Percentiles rank a stretch among this genome's conserved stretches.
These are phyloP conservation scores for Rhizoglyphus robini DNA, from an alignment of 1,140 invertebrate genomes.

Conservation along the genomic window DNA sequence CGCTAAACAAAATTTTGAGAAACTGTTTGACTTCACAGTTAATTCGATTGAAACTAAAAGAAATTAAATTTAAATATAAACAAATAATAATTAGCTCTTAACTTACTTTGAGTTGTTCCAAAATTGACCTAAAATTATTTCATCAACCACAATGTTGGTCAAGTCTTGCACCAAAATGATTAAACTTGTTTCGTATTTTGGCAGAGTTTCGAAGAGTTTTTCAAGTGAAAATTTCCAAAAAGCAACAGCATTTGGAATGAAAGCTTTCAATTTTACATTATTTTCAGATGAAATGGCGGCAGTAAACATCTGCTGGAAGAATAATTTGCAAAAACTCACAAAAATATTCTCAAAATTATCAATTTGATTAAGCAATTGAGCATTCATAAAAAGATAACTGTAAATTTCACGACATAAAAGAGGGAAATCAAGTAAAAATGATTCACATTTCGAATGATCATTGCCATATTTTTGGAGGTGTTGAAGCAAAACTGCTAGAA, in stretches of 20 bases:
- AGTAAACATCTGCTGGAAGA: background rate
- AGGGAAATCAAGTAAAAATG: background rate
- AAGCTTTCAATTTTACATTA: background rate
- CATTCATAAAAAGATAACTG: background rate
- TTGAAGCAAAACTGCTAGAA: background rate
- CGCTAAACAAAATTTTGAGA: background rate
- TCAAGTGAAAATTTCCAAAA: background rate
- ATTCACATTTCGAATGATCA: background rate
- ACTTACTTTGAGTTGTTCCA: background rate
- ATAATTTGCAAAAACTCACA: background rate
- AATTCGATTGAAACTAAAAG: background rate
- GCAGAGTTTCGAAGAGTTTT: background rate
- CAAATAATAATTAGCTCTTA: background rate
- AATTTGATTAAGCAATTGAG: background rate
- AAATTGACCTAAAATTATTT: background rate
- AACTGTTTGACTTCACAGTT: background rate
- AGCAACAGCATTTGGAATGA: background rate
- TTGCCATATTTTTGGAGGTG: background rate
- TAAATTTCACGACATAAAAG: background rate
- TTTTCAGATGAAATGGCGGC: background rate
- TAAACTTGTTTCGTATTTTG: background rate
- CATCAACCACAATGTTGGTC: background rate
- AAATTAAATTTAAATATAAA: background rate
- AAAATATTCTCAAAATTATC: background rate
- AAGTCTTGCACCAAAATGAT: background rate